Conservation (phyloP, 2,797 vertebrate species). For the Taenioides sp. region DNA sequence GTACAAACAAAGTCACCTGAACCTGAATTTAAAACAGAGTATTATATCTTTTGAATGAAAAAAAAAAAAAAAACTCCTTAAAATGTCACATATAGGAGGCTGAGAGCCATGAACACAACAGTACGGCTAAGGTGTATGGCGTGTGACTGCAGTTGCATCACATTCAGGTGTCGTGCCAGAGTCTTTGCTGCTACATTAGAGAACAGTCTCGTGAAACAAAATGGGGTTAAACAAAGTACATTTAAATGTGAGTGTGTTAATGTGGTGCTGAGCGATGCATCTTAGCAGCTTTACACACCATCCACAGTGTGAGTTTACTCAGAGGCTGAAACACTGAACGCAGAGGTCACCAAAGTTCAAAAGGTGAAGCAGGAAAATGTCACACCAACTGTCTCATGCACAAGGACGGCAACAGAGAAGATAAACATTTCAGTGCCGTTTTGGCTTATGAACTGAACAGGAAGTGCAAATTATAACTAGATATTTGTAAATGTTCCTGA, state of each 20-base stretch:
- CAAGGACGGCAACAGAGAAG: not conserved
- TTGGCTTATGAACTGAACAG: not conserved
- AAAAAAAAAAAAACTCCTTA: too few species aligned
- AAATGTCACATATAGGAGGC: too few species aligned
- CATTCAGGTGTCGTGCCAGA: conserved; percentile 21
- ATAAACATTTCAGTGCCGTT: not conserved
- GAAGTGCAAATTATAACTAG: not conserved
- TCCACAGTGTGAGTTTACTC: conserved; percentile 43
- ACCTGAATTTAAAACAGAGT: too few species aligned
- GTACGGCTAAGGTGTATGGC: not conserved
- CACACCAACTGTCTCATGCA: not conserved
- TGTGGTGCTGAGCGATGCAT: conserved; percentile 38
- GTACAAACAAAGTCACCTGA: too few species aligned
- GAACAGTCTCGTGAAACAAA: conserved; percentile 20
- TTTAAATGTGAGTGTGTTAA: conserved; percentile 42
- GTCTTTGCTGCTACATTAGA: not conserved
- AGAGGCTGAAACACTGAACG: conserved; percentile 20
- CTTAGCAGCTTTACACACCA: conserved; percentile 56
- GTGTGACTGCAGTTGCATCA: conserved; percentile 21
- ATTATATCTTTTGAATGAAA: too few species aligned
- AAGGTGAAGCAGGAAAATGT: not conserved
- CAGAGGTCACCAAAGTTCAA: conserved; percentile 21
- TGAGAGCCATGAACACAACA: too few species aligned
- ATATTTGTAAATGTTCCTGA: too few species aligned
- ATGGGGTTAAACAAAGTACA: conserved; percentile 1